phyloP scores from a whole-genome alignment of 1,140 invertebrate genomes.

The Caenorhabditis inopinata region DNA sequence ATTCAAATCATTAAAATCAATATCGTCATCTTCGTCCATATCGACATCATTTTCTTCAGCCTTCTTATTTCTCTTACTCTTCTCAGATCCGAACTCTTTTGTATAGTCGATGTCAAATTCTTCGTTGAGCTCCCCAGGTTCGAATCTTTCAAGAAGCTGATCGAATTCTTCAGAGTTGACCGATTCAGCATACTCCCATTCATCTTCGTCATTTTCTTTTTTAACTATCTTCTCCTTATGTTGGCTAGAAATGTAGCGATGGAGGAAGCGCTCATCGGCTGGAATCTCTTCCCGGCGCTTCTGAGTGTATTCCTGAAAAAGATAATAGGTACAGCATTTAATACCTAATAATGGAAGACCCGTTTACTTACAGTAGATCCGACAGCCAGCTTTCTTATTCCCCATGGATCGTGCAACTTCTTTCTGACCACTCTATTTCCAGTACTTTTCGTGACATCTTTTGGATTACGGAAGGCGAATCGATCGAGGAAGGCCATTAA shows the following conservation, averaged over 20 bases:
- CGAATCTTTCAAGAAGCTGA: constrained; percentile 60
- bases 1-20: constrained; percentile 61
- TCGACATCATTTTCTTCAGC: constrained; percentile 66
- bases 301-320: constrained; percentile 72
- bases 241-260: constrained; percentile 68
- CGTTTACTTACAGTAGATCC: constrained; percentile 16
- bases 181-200: constrained; percentile 69
- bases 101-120: constrained; percentile 47
- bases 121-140: constrained; percentile 47
- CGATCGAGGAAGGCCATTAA: constrained; percentile 85
- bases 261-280: constrained; percentile 79
- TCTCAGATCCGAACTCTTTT: constrained; percentile 40
- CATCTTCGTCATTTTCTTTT: constrained; percentile 72
- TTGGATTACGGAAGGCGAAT: constrained; percentile 90
- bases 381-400: constrained; percentile 31
- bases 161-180: constrained; percentile 85
- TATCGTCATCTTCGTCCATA: constrained; percentile 66
- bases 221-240: constrained; percentile 66
- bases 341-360: neutral
- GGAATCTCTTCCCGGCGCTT: constrained; percentile 76
- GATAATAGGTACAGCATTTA: no score
- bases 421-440: constrained; percentile 67
- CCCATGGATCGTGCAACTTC: constrained; percentile 44
- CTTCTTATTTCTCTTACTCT: constrained; percentile 53
- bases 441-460: constrained; percentile 71